Percentiles rank a stretch among this genome's conserved stretches.
Conservation (phyloP, 1,140 invertebrate genomes). For the Pseudobourletiella spinata region DNA sequence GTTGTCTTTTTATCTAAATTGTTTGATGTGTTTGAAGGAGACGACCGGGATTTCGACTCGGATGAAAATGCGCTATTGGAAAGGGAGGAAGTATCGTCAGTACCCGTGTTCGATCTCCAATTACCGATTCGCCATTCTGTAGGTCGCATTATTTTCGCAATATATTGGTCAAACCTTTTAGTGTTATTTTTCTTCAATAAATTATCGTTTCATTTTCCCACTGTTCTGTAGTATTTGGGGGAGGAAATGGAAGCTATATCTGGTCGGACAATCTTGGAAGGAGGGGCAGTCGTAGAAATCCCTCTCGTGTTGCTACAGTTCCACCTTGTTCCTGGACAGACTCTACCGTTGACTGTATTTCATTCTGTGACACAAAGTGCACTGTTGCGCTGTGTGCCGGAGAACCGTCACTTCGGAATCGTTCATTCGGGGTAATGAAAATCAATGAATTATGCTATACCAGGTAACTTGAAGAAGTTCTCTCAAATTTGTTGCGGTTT, state of each 20-base stretch:
- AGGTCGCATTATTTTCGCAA: conserved; percentile 10
- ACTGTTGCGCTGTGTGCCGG: conserved; percentile 47
- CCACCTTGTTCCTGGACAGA: conserved; percentile 61
- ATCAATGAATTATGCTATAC: too few species aligned
- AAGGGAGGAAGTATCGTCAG: not conserved
- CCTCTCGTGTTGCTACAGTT: conserved; percentile 54
- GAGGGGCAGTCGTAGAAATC: conserved; percentile 42
- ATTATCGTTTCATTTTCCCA: too few species aligned
- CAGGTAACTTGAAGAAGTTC: too few species aligned
- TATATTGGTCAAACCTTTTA: too few species aligned
- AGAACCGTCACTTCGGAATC: conserved; percentile 54
- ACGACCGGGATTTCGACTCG: not conserved
- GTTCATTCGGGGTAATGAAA: conserved; percentile 41
- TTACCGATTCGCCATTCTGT: conserved; percentile 27
- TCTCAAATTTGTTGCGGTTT: not conserved
- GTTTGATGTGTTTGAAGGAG: not conserved
- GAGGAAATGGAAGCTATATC: conserved; percentile 52
- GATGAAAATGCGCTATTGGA: not conserved
- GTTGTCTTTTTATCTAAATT: too few species aligned
- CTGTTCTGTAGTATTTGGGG: conserved; percentile 51
- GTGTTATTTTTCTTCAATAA: too few species aligned
- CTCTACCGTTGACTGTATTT: conserved; percentile 58
- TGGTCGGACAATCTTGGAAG: conserved; percentile 49
- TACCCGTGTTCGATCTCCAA: conserved; percentile 18
- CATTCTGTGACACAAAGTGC: conserved; percentile 48